These are phyloP conservation scores for Apodemus agrarius DNA, from an alignment of 2,797 vertebrate species.

Conservation along the genomic window DNA sequence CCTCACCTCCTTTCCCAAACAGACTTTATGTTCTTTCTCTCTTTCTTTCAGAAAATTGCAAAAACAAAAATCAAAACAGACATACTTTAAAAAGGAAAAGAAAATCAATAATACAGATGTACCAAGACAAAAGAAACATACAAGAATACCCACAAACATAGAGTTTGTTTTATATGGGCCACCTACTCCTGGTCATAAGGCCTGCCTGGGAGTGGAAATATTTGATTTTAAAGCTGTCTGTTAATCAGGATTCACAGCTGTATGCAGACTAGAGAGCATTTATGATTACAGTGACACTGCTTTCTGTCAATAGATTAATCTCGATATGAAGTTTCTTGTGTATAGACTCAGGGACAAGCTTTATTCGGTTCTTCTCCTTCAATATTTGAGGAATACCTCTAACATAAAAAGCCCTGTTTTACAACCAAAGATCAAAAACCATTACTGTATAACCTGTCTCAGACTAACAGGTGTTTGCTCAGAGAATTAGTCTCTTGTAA, in stretches of 20 bases:
- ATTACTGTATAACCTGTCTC: not conserved
- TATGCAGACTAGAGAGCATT: not conserved
- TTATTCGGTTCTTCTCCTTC: not conserved
- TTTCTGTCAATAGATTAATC: not conserved
- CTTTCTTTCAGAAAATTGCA: not conserved
- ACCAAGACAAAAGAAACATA: not conserved
- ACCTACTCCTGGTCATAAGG: not conserved
- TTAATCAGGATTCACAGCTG: not conserved
- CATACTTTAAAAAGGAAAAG: not conserved
- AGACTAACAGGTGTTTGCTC: not conserved
- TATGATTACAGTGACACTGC: not conserved
- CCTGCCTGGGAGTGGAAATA: not conserved
- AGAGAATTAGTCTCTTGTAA: not conserved
- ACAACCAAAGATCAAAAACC: not conserved
- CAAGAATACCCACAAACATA: not conserved
- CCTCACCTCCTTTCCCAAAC: not conserved
- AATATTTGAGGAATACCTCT: not conserved
- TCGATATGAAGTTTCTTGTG: not conserved
- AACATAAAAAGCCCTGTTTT: not conserved
- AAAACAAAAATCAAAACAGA: not conserved
- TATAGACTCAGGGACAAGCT: not conserved
- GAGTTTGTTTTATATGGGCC: not conserved
- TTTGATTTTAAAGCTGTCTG: constrained; percentile 8
- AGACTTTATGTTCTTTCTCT: not conserved
- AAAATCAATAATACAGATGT: not conserved